Percentiles rank a stretch among this genome's conserved stretches.
Evolutionary conservation across 2,797 vertebrate genomes (phyloP).

Genomic region (Smutsia temminckii): DNA sequence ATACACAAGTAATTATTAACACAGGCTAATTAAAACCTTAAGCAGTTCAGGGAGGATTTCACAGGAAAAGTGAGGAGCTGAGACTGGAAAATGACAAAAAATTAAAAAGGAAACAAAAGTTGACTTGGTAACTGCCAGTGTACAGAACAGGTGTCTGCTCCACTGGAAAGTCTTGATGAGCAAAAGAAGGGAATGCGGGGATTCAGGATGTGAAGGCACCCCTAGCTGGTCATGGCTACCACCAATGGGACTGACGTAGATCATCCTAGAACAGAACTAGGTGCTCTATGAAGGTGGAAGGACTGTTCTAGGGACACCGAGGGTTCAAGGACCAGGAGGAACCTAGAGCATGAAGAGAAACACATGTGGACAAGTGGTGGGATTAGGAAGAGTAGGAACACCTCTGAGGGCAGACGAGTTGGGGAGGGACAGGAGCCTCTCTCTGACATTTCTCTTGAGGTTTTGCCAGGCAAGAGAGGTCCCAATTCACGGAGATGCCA

Average conservation of each 20-base stretch:
- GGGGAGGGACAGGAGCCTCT: not conserved
- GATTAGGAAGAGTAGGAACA: not conserved
- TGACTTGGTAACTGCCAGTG: not conserved
- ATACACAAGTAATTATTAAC: not conserved
- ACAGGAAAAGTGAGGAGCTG: not conserved
- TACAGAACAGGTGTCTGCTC: not conserved
- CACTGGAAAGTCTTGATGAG: not conserved
- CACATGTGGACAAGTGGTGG: not conserved
- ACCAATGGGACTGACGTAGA: not conserved
- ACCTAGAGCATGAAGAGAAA: not conserved
- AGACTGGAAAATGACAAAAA: not conserved
- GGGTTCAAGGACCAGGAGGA: not conserved
- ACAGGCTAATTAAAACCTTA: constrained; percentile 17
- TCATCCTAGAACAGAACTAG: not conserved
- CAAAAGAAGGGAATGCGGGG: not conserved
- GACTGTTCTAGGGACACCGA: not conserved
- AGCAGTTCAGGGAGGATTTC: not conserved
- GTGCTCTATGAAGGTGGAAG: not conserved
- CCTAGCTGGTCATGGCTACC: not conserved
- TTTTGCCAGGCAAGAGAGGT: not conserved
- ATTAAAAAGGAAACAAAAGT: not conserved
- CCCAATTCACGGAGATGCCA: not conserved
- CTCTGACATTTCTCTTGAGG: not conserved
- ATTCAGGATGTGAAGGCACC: not conserved
- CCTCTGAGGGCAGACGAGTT: not conserved